These are phyloP conservation scores for Ferdinandea cuprea DNA, from an alignment of 2,888 invertebrate species.

Conservation along the genomic window DNA sequence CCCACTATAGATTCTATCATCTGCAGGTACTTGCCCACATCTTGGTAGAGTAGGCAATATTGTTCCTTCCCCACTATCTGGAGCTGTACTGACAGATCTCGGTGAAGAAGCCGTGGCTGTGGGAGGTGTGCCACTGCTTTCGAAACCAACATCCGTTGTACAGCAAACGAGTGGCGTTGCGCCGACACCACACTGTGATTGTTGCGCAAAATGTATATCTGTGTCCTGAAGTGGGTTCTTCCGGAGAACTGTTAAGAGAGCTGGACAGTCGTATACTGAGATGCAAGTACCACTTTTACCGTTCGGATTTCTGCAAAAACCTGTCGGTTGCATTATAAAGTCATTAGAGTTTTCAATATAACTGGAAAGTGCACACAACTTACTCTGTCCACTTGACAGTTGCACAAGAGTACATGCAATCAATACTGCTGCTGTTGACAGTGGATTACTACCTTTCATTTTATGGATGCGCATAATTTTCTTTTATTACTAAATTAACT, in stretches of 20 bases:
- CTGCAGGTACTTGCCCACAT: conserved; percentile 79
- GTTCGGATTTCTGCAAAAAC: conserved; percentile 84
- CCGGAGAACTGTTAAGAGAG: conserved; percentile 76
- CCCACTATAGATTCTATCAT: conserved; percentile 86
- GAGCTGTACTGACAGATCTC: not conserved
- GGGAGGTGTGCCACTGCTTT: conserved; percentile 19
- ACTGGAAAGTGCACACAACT: conserved; percentile 15
- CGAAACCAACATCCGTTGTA: conserved; percentile 77
- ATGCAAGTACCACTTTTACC: conserved; percentile 78
- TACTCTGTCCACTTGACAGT: conserved; percentile 54
- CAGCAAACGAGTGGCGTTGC: conserved; percentile 80
- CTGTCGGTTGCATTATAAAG: conserved; percentile 72
- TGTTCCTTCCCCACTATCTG: conserved; percentile 76
- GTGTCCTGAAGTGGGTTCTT: conserved; percentile 64
- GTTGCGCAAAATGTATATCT: conserved; percentile 77
- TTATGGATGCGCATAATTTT: not conserved
- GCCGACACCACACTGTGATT: conserved; percentile 80
- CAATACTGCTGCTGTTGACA: conserved; percentile 34
- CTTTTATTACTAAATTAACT: too few relatives aligned
- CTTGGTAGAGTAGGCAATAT: conserved; percentile 78
- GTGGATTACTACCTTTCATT: conserved; percentile 17
- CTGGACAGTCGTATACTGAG: conserved; percentile 80
- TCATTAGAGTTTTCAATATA: conserved; percentile 1
- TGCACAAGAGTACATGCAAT: conserved; percentile 34
- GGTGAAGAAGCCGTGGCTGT: conserved; percentile 14